These are phyloP conservation scores for Hermaeophaga mercurialis DNA, from an alignment of 2,888 invertebrate genomes.

Conservation along the genomic window DNA sequence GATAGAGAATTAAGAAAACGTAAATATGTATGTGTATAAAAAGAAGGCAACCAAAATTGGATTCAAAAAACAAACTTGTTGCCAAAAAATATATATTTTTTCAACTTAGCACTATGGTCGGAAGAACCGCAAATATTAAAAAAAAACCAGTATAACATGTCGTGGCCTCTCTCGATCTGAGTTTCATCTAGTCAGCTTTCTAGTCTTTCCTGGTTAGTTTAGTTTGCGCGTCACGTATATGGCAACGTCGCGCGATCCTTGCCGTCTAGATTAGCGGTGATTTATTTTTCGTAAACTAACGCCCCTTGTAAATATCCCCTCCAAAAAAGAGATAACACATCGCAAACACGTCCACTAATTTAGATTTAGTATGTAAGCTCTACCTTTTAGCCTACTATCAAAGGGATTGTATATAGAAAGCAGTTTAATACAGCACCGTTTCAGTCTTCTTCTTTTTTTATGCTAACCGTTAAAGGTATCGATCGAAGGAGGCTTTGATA, in stretches of 20 bases:
- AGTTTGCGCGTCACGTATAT: conserved; percentile 49
- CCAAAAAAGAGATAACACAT: conserved; percentile 55
- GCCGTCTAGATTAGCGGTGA: conserved; percentile 53
- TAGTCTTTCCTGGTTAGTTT: conserved; percentile 42
- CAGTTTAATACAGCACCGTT: conserved; percentile 21
- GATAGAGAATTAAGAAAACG: conserved; percentile 1
- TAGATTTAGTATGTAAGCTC: conserved; percentile 53
- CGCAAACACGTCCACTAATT: conserved; percentile 60
- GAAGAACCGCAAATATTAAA: conserved; percentile 18
- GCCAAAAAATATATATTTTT: conserved; percentile 27
- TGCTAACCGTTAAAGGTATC: conserved; percentile 15
- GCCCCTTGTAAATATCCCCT: conserved; percentile 56
- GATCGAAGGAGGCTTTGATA: conserved; percentile 18
- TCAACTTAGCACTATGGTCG: conserved; percentile 8
- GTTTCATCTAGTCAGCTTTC: conserved; percentile 46
- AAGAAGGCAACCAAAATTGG: not conserved
- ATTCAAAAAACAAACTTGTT: conserved; percentile 9
- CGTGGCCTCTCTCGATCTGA: conserved; percentile 31
- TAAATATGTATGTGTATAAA: conserved; percentile 8
- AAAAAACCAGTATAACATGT: conserved; percentile 24
- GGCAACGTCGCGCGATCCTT: conserved; percentile 47
- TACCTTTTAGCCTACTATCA: conserved; percentile 53
- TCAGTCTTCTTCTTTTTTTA: conserved; percentile 12
- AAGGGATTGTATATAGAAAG: conserved; percentile 22
- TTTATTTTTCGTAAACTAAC: conserved; percentile 54